Evolutionary conservation across 2,888 invertebrate species (phyloP), one percentile per base, ranked within the genome.

Genomic region (Blera fallax): DNA sequence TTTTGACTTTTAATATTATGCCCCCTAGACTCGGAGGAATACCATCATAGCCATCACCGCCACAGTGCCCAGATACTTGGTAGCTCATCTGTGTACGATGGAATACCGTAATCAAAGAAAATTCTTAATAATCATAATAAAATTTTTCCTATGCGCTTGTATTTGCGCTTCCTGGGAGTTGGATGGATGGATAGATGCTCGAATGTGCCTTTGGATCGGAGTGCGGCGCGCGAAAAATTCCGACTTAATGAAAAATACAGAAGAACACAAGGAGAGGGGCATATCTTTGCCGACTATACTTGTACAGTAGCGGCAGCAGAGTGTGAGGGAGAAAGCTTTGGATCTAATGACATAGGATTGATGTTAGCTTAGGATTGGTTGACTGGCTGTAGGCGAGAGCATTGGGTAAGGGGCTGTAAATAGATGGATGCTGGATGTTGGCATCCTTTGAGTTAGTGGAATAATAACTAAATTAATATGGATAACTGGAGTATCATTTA

Each of bases 381-480:
- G 84, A 69, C 80, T 84, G 48, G 18, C 72, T 78, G 52, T 37
- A 52, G 54, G n/a, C 16, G 69, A 58, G n/a, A 40, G 54, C n/a
- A 24, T 14, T n/a, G 40, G 50, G 58, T 37, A 29, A 60, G 27
- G 50, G 24, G 60, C 40, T 32, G 62, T 73, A 73, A 37, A 50
- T 69, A 76, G 70, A 84, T 76, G 45, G 70, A 64, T 82, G 65
- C 70, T 84, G 80, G 69, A 65, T 79, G 78, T 56, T 79, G 79
- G 70, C 29, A 84, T 85, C 80, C 72, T 81, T 73, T 77, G 73
- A 80, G 87, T 72, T 87, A 83, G 69, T 60, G 70, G 87, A 77
- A 88, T 88, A 88, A 88, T 87, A 88, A 85, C 87, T 87, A 87
- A 88, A 88, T 88, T 88, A 87, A 88, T 88, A 88, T 88, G 87